Percentiles rank a stretch among this genome's conserved stretches.
Conservation (phyloP, 2,888 invertebrate species). For the Microctonus hyperodae region DNA sequence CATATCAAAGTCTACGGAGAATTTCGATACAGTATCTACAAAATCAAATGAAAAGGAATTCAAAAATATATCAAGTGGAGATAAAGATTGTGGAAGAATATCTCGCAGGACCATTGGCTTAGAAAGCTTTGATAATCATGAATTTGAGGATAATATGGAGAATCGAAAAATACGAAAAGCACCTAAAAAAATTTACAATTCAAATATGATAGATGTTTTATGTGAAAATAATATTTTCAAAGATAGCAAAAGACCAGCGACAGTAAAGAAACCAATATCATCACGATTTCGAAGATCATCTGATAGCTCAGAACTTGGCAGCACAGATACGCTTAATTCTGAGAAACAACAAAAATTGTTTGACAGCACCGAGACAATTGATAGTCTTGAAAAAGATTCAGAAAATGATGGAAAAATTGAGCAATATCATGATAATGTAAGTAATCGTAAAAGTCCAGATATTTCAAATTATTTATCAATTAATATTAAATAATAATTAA, state of each 20-base stretch:
- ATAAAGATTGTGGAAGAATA: slow-evolving; percentile 40
- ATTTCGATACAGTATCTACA: slow-evolving; percentile 49
- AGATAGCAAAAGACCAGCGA: slow-evolving; percentile 43
- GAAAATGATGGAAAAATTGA: slow-evolving; percentile 55
- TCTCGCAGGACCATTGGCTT: slow-evolving; percentile 52
- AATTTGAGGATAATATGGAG: slow-evolving; percentile 53
- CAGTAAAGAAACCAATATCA: slow-evolving; percentile 47
- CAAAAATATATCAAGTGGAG: slow-evolving; percentile 15
- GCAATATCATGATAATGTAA: slow-evolving; percentile 39
- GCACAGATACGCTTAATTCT: slow-evolving; percentile 59
- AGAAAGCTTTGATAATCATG: slow-evolving; percentile 59
- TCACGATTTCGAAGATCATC: slow-evolving; percentile 58
- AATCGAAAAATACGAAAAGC: slow-evolving; percentile 48
- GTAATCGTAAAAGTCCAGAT: not conserved
- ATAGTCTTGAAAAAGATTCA: slow-evolving; percentile 57
- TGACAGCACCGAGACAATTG: slow-evolving; percentile 59
- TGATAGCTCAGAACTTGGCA: slow-evolving; percentile 60
- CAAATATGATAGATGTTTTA: slow-evolving; percentile 47
- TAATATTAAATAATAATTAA: not conserved
- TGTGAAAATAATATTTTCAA: slow-evolving; percentile 40
- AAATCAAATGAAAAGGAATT: slow-evolving; percentile 38
- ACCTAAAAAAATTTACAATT: slow-evolving; percentile 53
- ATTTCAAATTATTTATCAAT: not conserved
- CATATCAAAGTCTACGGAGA: slow-evolving; percentile 56
- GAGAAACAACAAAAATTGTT: slow-evolving; percentile 58